Base-by-base conservation (phyloP, 1,140 invertebrate genomes). In the Sminthurides bifidus region DNA sequence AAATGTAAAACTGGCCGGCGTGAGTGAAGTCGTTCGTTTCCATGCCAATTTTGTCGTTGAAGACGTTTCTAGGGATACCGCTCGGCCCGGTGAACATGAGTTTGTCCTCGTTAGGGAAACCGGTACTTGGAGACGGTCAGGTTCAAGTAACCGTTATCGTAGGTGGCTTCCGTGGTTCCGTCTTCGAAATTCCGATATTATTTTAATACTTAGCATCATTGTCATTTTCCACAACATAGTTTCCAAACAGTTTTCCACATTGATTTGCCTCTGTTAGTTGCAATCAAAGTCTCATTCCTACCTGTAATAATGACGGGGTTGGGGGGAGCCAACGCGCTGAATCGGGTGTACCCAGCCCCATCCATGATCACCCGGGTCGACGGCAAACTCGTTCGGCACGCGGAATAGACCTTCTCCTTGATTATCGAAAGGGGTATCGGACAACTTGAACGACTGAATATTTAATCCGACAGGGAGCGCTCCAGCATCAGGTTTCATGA, bases 1-100 rank as follows among this genome's bases (percentile, higher is more conserved):
- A 77, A 23, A 76, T 59, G 50, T 76, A 59, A 45, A 65, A 59
- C 53, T 49, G 54, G 2, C 54, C 62, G 4, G 43, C 45, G 4
- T 43, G 10, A 8, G 56, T n/a, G n/a, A n/a, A n/a, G n/a, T n/a
- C n/a, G n/a, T n/a, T n/a, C n/a, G n/a, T n/a, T n/a, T n/a, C n/a
- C n/a, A n/a, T n/a, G n/a, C n/a, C n/a, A n/a, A n/a, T n/a, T n/a
- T n/a, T n/a, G n/a, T n/a, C n/a, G 12, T 44, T 59, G 43, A 51
- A 64, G 14, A 61, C 58, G 4, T 19, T 3, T 14, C 43, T 26
- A 26, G 58, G 31, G 1, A 21, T 23, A 29, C 60, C 56, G 35
- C 23, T 24, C 5, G 52, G 12, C 33, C 52, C 56, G 0, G 38
- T 61, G 23, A 58, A 54, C 15, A 31, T 59, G 5, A 64, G n/a